Percentiles rank a stretch among this genome's conserved stretches.
These are phyloP conservation scores for Scrobipalpa atriplicella DNA, from an alignment of 2,888 invertebrate genomes.

Conservation along the genomic window DNA sequence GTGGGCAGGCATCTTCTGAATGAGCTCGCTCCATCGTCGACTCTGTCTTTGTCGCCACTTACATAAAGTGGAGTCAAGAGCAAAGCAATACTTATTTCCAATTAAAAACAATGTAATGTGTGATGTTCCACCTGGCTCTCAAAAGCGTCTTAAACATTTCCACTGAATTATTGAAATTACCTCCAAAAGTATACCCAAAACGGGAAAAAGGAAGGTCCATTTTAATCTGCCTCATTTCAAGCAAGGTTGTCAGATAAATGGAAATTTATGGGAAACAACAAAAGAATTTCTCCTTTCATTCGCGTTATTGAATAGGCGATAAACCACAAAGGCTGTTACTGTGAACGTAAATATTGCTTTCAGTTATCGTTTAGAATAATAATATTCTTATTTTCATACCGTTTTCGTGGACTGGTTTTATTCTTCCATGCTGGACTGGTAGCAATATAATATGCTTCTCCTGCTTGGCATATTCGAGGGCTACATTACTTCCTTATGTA, in stretches of 20 bases:
- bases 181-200: constrained; percentile 18
- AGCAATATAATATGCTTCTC: no score
- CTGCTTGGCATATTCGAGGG: no score
- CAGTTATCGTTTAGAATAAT: constrained; percentile 51
- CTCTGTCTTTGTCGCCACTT: no score
- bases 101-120: neutral
- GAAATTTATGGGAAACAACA: constrained; percentile 38
- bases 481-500: no score
- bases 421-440: no score
- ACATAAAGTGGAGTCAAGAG: no score
- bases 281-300: constrained; percentile 47
- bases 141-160: neutral
- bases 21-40: no score
- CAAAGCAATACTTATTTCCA: no score
- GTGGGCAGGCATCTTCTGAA: no score
- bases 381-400: neutral
- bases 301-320: constrained; percentile 60
- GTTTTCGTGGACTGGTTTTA: no score
- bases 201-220: constrained; percentile 26
- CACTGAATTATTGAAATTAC: constrained; percentile 5
- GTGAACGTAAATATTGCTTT: constrained; percentile 62
- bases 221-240: constrained; percentile 31
- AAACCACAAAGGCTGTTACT: constrained; percentile 54
- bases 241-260: constrained; percentile 36
- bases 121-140: neutral